phyloP scores from a whole-genome alignment of 2,113 vertebrate genomes.

The Gnathonemus longibarbis region DNA sequence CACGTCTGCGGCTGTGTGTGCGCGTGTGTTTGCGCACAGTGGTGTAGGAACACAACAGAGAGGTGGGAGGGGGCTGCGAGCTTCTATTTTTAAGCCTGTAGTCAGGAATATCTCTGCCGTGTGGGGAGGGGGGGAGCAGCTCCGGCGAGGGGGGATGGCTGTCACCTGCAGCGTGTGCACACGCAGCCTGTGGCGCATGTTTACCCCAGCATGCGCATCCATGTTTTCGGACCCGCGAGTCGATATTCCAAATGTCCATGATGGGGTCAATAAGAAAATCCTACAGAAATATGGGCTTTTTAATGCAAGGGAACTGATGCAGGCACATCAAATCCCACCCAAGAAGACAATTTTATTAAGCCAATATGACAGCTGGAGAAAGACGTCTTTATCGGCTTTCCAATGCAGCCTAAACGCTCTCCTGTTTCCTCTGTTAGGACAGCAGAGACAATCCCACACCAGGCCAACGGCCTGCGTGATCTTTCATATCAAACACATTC shows the following conservation, averaged over 20 bases:
- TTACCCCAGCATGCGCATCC: not conserved
- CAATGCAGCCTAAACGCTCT: no score
- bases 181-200: not conserved
- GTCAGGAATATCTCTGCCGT: conserved; percentile 27
- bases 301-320: not conserved
- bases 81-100: conserved; percentile 42
- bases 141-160: not conserved
- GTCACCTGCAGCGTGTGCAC: not conserved
- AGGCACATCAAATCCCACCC: not conserved
- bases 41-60: conserved; percentile 16
- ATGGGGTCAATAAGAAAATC: not conserved
- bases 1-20: not conserved
- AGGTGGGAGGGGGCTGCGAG: conserved; percentile 25
- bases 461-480: not conserved
- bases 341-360: not conserved
- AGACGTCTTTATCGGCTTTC: not conserved
- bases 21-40: not conserved
- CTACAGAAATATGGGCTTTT: not conserved
- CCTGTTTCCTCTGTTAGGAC: not conserved
- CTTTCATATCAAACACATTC: not conserved
- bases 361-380: not conserved
- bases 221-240: not conserved
- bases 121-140: not conserved
- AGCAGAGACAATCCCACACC: not conserved
- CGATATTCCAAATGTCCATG: not conserved